A percentile compares a stretch with the other conserved stretches of the same genome.
Conservation (phyloP, 2,888 invertebrate species). For the Frankliniella intonsa region DNA sequence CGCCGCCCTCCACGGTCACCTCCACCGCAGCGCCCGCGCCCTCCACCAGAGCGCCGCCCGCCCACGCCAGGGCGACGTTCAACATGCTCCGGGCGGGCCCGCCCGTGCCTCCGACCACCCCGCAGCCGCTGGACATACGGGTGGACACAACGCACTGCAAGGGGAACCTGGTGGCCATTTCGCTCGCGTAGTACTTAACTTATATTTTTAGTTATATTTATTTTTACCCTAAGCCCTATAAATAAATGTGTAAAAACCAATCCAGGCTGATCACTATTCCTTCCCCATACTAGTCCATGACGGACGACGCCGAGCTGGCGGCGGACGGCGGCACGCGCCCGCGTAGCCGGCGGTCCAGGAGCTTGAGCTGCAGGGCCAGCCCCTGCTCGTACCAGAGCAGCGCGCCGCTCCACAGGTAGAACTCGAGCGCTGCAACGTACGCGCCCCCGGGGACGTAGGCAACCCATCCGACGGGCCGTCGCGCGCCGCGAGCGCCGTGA, state of each 20-base stretch:
- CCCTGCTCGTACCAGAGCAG: slow-evolving; percentile 13
- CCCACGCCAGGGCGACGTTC: background rate
- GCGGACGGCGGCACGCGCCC: background rate
- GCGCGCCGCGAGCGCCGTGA: background rate
- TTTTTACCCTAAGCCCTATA: too few species aligned
- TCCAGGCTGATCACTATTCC: background rate
- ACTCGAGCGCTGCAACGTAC: background rate
- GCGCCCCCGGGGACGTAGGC: background rate
- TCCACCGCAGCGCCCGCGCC: background rate
- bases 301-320: slow-evolving; percentile 6
- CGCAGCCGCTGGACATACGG: background rate
- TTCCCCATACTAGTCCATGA: background rate
- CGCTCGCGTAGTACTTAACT: background rate
- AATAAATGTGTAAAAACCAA: too few species aligned
- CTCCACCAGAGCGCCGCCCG: too few species aligned
- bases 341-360: background rate
- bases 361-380: background rate
- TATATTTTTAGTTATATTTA: too few species aligned
- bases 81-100: background rate
- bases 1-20: background rate
- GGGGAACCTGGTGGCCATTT: background rate
- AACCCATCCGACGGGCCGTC: background rate
- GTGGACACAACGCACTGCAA: slow-evolving; percentile 3
- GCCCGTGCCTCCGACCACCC: background rate
- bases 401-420: background rate